Percentiles rank a stretch among this genome's conserved stretches.
Conservation (phyloP, 2,113 vertebrate species). For the Mormyrus lacerda region DNA sequence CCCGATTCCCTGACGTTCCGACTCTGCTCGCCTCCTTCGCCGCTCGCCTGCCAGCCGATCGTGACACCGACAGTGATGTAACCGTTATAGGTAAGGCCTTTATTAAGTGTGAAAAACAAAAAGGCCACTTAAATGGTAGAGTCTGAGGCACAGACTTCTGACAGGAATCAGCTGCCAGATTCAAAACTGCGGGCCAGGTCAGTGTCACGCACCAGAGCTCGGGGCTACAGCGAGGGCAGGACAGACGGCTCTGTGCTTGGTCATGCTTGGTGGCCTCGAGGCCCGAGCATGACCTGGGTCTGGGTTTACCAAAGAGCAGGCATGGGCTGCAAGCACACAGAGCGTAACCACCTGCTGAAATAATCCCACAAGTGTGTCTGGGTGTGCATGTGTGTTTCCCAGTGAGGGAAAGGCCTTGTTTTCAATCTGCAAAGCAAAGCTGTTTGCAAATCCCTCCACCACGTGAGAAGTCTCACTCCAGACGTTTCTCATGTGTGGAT, state of each 20-base stretch:
- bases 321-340: slow-evolving; percentile 40
- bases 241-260: slow-evolving; percentile 25
- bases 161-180: not conserved
- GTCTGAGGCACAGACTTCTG: not conserved
- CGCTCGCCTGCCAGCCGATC: no score
- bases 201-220: slow-evolving; percentile 32
- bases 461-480: not conserved
- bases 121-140: not conserved
- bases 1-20: no score
- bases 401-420: slow-evolving; percentile 20
- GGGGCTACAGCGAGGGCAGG: slow-evolving; percentile 44
- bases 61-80: not conserved
- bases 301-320: slow-evolving; percentile 60
- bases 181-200: slow-evolving; percentile 22
- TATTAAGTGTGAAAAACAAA: not conserved
- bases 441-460: not conserved
- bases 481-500: not conserved
- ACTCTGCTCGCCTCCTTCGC: no score
- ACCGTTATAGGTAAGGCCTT: not conserved
- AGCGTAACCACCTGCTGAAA: not conserved
- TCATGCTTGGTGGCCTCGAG: slow-evolving; percentile 21
- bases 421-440: not conserved
- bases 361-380: slow-evolving; percentile 26
- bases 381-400: slow-evolving; percentile 22
- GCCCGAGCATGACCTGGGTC: slow-evolving; percentile 62